phyloP scores from a whole-genome alignment of 2,113 vertebrate genomes.

The Syngnathoides biaculeatus region DNA sequence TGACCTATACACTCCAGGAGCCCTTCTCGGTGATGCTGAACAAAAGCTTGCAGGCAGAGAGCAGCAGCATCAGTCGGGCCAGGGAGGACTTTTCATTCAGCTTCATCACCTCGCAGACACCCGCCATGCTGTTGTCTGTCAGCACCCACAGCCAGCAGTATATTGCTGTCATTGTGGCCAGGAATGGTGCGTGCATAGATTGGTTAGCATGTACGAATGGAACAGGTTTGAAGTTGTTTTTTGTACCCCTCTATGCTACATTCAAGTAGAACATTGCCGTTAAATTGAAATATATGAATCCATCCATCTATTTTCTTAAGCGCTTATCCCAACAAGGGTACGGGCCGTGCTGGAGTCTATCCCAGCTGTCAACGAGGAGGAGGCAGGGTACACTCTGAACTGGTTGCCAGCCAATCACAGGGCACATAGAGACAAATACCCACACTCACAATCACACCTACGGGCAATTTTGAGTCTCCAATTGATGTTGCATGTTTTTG shows the following conservation, averaged over 20 bases:
- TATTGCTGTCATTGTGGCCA: conserved; percentile 85
- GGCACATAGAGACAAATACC: too few relatives aligned
- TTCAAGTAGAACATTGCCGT: background rate
- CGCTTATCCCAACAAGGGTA: too few relatives aligned
- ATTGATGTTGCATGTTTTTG: too few relatives aligned
- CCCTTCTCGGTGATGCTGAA: conserved; percentile 93
- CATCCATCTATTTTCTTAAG: too few relatives aligned
- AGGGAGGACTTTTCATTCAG: conserved; percentile 86
- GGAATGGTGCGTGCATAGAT: conserved; percentile 75
- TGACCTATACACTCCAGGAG: conserved; percentile 92
- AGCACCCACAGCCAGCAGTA: conserved; percentile 86
- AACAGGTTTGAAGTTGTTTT: background rate
- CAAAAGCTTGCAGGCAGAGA: conserved; percentile 76
- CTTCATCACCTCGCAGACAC: conserved; percentile 83
- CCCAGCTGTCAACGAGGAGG: too few relatives aligned
- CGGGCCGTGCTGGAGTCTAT: too few relatives aligned
- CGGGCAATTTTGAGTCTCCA: too few relatives aligned
- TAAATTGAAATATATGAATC: background rate
- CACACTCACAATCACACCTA: too few relatives aligned
- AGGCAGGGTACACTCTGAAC: too few relatives aligned
- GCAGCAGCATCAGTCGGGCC: conserved; percentile 67
- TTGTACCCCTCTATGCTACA: background rate
- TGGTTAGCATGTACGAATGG: background rate
- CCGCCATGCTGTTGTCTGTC: conserved; percentile 86
- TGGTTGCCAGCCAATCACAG: too few relatives aligned